Percentiles rank a stretch among this genome's conserved stretches.
These are phyloP conservation scores for Megalops atlanticus DNA, from an alignment of 2,113 vertebrate genomes.

Conservation along the genomic window DNA sequence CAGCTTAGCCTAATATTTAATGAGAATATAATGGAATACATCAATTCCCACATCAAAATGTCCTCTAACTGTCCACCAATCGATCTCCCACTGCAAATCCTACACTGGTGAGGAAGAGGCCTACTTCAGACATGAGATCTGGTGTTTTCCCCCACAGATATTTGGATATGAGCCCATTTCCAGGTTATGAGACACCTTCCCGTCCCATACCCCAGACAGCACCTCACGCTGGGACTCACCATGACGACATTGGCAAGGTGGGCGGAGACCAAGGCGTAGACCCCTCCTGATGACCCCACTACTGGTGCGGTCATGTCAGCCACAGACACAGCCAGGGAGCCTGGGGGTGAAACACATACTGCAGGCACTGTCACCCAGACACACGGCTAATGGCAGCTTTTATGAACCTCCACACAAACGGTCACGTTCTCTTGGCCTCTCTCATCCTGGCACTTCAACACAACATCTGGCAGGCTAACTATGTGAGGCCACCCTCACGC, in stretches of 20 bases:
- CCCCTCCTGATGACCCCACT: constrained; percentile 93
- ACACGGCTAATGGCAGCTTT: too few relatives aligned
- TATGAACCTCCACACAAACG: neutral
- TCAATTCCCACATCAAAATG: neutral
- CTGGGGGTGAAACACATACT: constrained; percentile 60
- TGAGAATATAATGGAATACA: neutral
- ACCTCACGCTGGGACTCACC: constrained; percentile 66
- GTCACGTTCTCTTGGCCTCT: neutral
- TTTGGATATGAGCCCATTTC: too few relatives aligned
- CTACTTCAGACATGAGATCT: too few relatives aligned
- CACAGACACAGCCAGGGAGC: constrained; percentile 90
- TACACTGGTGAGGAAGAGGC: too few relatives aligned
- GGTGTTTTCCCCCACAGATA: too few relatives aligned
- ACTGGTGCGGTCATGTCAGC: constrained; percentile 94
- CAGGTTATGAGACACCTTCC: neutral
- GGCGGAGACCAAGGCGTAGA: constrained; percentile 93
- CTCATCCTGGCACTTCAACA: neutral
- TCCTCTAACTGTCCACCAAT: neutral
- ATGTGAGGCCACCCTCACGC: neutral
- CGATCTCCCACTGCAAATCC: too few relatives aligned
- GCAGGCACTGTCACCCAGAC: neutral
- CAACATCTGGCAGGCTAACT: neutral
- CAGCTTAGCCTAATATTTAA: neutral
- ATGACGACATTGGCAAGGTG: constrained; percentile 97
- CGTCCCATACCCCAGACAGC: neutral